A percentile compares a stretch with the other conserved stretches of the same genome.
Evolutionary conservation across 2,797 vertebrate species (phyloP).

Genomic region (Danio kyathit): DNA sequence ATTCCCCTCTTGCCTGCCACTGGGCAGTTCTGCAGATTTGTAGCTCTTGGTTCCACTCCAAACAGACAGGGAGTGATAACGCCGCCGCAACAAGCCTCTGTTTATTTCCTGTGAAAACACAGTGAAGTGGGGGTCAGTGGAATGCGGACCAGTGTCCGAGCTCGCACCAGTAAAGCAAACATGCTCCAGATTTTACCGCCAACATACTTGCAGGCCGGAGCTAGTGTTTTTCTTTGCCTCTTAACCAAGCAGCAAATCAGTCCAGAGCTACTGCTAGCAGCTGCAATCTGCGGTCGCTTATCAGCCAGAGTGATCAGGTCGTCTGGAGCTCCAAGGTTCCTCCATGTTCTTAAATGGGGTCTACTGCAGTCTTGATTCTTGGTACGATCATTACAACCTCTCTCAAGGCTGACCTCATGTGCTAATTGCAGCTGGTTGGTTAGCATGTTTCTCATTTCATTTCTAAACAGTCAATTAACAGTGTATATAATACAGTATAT

Average conservation of each 20-base stretch:
- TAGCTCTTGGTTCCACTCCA: conserved; percentile 62
- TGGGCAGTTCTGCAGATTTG: conserved; percentile 30
- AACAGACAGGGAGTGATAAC: conserved; percentile 59
- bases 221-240: conserved; percentile 67
- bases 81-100: conserved; percentile 57
- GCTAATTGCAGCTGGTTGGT: conserved; percentile 39
- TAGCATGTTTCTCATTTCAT: conserved; percentile 27
- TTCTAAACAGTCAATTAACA: conserved; percentile 35
- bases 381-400: conserved; percentile 18
- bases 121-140: conserved; percentile 50
- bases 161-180: conserved; percentile 67
- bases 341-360: conserved; percentile 59
- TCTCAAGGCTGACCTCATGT: conserved; percentile 36
- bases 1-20: conserved; percentile 23
- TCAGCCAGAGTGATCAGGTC: conserved; percentile 70
- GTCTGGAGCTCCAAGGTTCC: conserved; percentile 69
- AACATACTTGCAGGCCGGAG: conserved; percentile 50
- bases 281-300: conserved; percentile 66
- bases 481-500: neutral
- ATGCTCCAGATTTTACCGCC: conserved; percentile 57
- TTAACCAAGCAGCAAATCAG: conserved; percentile 70
- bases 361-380: conserved; percentile 54
- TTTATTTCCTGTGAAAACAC: conserved; percentile 66
- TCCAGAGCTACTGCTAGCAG: conserved; percentile 66
- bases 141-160: conserved; percentile 56